Evolutionary conservation across 2,797 vertebrate genomes (phyloP).

Genomic region (Rhinatrema bivittatum): DNA sequence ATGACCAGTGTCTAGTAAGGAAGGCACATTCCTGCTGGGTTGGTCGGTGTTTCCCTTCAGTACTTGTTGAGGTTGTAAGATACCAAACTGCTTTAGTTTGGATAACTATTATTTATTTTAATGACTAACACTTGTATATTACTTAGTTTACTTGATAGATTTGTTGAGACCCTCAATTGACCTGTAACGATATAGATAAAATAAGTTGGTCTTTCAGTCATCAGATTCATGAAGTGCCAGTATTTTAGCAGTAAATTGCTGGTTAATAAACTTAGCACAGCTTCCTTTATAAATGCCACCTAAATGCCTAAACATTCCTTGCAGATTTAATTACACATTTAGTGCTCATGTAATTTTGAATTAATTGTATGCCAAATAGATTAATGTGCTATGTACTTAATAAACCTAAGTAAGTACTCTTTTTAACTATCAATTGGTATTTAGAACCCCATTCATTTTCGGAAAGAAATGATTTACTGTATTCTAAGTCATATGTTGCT

Average conservation of each 20-base stretch:
- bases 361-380: constrained; percentile 72
- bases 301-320: constrained; percentile 58
- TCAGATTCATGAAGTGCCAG: constrained; percentile 50
- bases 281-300: constrained; percentile 69
- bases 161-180: constrained; percentile 47
- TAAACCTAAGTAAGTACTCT: constrained; percentile 63
- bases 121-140: constrained; percentile 19
- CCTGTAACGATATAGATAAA: constrained; percentile 39
- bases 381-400: constrained; percentile 72
- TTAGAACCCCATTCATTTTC: constrained; percentile 52
- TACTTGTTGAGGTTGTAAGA: constrained; percentile 18
- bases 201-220: constrained; percentile 58
- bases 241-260: constrained; percentile 64
- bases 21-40: too few relatives aligned
- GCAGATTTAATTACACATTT: constrained; percentile 70
- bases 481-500: constrained; percentile 13
- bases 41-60: too few relatives aligned
- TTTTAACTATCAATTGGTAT: constrained; percentile 64
- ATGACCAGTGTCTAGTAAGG: too few relatives aligned
- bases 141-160: constrained; percentile 41
- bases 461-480: constrained; percentile 42
- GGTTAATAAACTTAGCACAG: constrained; percentile 62
- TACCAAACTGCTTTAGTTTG: not conserved
- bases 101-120: constrained; percentile 13
- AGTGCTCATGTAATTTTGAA: constrained; percentile 70